Evolutionary conservation across 2,797 vertebrate species (phyloP).

Genomic region (Falco berigora): DNA sequence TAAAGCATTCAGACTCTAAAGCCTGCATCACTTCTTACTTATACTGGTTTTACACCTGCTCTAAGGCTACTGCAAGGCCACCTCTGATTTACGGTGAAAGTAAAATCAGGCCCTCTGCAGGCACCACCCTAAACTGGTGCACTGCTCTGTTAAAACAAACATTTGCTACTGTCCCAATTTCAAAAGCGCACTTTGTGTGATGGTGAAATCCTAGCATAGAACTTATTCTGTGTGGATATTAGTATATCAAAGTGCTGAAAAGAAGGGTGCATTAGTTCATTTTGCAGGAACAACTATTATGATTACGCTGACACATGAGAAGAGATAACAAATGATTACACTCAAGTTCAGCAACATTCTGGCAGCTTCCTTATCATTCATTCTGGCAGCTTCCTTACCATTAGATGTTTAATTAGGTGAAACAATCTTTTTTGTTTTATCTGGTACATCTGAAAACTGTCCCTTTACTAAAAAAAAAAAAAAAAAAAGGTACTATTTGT

Average conservation of each 20-base stretch:
- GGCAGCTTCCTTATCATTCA: neutral
- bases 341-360: neutral
- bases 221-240: neutral
- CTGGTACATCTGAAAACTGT: neutral
- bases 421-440: neutral
- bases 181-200: neutral
- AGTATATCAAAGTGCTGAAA: neutral
- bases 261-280: neutral
- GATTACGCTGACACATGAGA: neutral
- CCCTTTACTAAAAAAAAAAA: neutral
- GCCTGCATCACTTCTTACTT: neutral
- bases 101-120: neutral
- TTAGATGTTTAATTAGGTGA: neutral
- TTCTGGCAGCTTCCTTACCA: neutral
- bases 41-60: neutral
- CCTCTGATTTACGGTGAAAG: neutral
- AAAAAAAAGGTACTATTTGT: neutral
- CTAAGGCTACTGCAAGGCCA: neutral
- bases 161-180: neutral
- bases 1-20: neutral
- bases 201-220: neutral
- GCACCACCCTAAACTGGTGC: neutral
- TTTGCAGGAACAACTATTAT: neutral
- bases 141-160: neutral
- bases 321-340: neutral